A percentile compares a stretch with the other conserved stretches of the same genome.
Conservation (phyloP, 2,797 vertebrate species). For the Chelidonichthys spinosus region DNA sequence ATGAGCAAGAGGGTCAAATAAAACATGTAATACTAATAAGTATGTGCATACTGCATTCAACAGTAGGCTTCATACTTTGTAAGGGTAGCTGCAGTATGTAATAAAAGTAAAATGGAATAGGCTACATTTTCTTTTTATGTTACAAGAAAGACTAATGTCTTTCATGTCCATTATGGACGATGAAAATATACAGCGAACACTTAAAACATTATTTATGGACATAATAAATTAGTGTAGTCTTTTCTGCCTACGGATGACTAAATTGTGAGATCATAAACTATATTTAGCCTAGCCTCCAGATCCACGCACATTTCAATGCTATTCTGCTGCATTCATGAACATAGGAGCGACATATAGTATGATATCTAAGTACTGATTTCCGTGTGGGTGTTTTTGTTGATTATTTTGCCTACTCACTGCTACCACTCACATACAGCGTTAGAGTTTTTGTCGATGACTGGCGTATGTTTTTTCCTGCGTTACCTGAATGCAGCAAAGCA, state of each 20-base stretch:
- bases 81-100: too few species aligned
- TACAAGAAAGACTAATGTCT: not conserved
- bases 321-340: not conserved
- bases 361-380: not conserved
- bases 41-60: too few species aligned
- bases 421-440: not conserved
- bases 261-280: not conserved
- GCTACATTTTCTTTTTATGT: too few species aligned
- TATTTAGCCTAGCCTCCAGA: not conserved
- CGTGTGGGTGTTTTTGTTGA: not conserved
- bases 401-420: not conserved
- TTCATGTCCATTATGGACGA: not conserved
- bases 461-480: not conserved
- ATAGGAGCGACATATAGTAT: fast-evolving
- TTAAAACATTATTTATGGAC: not conserved
- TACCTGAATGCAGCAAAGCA: constrained; percentile 41
- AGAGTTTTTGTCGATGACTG: not conserved
- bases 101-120: too few species aligned
- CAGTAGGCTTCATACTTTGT: too few species aligned
- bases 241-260: not conserved
- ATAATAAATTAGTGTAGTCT: not conserved
- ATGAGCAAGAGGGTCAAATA: too few species aligned
- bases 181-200: not conserved
- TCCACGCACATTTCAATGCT: not conserved
- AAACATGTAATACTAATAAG: too few species aligned